phyloP scores from a whole-genome alignment of 2,888 invertebrate genomes.

The Apodemia duryi region DNA sequence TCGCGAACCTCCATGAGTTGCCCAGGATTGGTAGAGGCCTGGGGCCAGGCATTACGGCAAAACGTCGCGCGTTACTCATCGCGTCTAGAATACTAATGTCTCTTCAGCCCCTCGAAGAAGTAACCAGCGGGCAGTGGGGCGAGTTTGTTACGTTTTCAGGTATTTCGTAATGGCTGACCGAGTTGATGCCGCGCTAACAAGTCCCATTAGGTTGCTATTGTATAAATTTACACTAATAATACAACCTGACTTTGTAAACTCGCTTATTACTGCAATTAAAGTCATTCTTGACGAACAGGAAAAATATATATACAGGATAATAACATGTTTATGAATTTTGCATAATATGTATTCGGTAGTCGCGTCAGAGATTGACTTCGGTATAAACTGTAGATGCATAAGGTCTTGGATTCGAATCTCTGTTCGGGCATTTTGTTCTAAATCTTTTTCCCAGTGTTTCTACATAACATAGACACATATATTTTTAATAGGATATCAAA shows the following conservation, averaged over 20 bases:
- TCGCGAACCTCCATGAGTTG: constrained; percentile 90
- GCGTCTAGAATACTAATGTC: constrained; percentile 52
- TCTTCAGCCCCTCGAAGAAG: constrained; percentile 51
- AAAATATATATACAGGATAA: neutral
- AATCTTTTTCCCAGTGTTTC: no score
- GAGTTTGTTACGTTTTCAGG: constrained; percentile 61
- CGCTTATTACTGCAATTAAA: constrained; percentile 1
- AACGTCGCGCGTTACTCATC: constrained; percentile 72
- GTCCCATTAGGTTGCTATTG: neutral
- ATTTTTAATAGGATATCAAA: no score
- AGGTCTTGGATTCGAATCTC: no score
- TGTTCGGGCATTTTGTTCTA: no score
- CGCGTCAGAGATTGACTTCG: no score
- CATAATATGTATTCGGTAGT: no score
- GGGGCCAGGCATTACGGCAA: constrained; percentile 86
- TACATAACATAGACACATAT: no score
- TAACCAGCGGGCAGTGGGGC: constrained; percentile 52
- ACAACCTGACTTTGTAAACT: constrained; percentile 21
- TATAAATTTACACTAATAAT: constrained; percentile 18
- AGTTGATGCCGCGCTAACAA: constrained; percentile 38
- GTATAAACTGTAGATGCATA: no score
- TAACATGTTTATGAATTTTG: neutral
- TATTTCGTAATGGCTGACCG: constrained; percentile 56
- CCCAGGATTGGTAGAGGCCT: constrained; percentile 85
- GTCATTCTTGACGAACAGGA: neutral